Conservation (phyloP, 2,113 vertebrate genomes). For the Periophthalmodon schlosseri region DNA sequence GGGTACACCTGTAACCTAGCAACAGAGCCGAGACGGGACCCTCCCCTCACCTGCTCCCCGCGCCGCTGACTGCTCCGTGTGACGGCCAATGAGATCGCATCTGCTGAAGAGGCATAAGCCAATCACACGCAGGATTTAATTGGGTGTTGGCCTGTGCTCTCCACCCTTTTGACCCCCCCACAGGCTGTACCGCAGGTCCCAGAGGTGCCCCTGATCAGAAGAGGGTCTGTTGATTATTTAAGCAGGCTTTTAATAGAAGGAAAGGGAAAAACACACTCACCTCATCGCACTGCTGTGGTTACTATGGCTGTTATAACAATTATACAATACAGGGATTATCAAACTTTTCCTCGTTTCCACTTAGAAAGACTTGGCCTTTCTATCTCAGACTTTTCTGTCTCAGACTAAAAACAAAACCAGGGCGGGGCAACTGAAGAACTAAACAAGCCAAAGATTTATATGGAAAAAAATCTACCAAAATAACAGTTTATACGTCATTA, state of each 20-base stretch:
- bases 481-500: background rate
- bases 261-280: background rate
- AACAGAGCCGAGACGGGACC: constrained; percentile 76
- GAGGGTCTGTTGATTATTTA: constrained; percentile 51
- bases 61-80: constrained; percentile 66
- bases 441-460: no score
- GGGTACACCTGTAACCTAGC: constrained; percentile 84
- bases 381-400: no score
- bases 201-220: constrained; percentile 45
- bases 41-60: constrained; percentile 73
- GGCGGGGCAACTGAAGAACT: no score
- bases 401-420: no score
- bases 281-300: background rate
- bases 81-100: constrained; percentile 62
- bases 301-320: background rate
- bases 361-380: background rate
- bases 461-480: background rate
- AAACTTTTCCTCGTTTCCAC: background rate
- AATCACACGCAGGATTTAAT: constrained; percentile 42
- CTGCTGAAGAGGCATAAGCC: constrained; percentile 31
- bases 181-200: constrained; percentile 20
- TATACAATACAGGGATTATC: background rate
- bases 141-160: constrained; percentile 65
- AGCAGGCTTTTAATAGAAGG: constrained; percentile 27
- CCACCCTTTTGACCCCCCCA: constrained; percentile 54